A percentile compares a stretch with the other conserved stretches of the same genome.
Conservation (phyloP, 2,888 invertebrate species). For the Drosophila atroscutellata region DNA sequence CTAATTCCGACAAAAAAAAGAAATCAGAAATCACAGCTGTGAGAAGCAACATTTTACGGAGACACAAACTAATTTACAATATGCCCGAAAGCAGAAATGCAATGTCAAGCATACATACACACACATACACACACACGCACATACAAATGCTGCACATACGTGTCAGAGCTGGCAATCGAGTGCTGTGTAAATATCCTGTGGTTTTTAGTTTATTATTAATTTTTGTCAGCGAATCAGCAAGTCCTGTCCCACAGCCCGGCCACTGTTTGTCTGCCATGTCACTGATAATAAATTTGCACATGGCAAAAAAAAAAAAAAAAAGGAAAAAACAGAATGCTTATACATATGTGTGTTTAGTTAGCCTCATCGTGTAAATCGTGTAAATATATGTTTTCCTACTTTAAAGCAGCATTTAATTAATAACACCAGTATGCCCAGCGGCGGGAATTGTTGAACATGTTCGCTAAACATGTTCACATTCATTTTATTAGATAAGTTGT, state of each 20-base stretch:
- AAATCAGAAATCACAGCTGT: slow-evolving; percentile 10
- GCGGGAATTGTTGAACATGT: slow-evolving; percentile 17
- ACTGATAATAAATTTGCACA: slow-evolving; percentile 73
- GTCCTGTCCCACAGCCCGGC: slow-evolving; percentile 24
- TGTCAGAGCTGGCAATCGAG: slow-evolving; percentile 53
- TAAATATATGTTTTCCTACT: slow-evolving; percentile 45
- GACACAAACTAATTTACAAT: slow-evolving; percentile 67
- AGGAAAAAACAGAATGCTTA: neutral
- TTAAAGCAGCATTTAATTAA: slow-evolving; percentile 74
- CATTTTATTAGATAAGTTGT: slow-evolving; percentile 19
- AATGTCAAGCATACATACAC: slow-evolving; percentile 26
- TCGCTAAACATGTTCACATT: slow-evolving; percentile 32
- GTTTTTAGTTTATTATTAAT: slow-evolving; percentile 80
- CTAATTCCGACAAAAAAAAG: slow-evolving; percentile 56
- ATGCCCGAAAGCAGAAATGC: slow-evolving; percentile 44
- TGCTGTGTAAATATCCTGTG: slow-evolving; percentile 77
- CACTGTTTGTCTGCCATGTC: slow-evolving; percentile 66
- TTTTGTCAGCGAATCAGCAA: slow-evolving; percentile 65
- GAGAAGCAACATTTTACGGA: slow-evolving; percentile 25
- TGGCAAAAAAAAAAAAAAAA: slow-evolving; percentile 24
- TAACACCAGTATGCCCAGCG: slow-evolving; percentile 45
- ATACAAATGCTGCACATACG: slow-evolving; percentile 4
- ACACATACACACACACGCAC: slow-evolving; percentile 8
- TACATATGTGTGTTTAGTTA: slow-evolving; percentile 6
- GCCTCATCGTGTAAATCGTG: slow-evolving; percentile 56